Conservation (phyloP, 2,113 vertebrate species). For the Bubo scandiacus region DNA sequence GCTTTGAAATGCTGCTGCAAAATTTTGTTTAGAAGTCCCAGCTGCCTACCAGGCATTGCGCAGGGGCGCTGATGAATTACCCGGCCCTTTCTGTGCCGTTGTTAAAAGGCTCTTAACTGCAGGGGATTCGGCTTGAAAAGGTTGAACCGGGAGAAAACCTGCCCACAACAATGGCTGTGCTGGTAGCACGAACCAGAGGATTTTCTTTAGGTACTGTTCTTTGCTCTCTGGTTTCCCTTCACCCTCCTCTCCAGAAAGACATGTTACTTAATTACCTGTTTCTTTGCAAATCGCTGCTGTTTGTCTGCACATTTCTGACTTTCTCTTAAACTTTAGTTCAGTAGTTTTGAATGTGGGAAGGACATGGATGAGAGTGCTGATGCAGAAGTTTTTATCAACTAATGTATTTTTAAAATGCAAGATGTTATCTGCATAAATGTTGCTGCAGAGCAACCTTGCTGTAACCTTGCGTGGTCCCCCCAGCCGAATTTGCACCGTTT, state of each 20-base stretch:
- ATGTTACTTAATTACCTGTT: neutral
- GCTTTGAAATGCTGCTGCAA: neutral
- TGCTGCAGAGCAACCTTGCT: neutral
- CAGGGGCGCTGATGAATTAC: neutral
- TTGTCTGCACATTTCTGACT: neutral
- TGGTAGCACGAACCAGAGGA: neutral
- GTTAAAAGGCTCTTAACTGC: neutral
- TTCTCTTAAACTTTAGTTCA: neutral
- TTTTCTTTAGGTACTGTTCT: neutral
- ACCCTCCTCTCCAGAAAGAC: neutral
- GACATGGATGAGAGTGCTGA: neutral
- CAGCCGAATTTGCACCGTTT: neutral
- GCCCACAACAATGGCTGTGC: neutral
- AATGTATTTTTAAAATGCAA: neutral
- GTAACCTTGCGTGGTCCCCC: neutral
- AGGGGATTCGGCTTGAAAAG: neutral
- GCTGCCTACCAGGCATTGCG: neutral
- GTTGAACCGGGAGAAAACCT: neutral
- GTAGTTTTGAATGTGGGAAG: neutral
- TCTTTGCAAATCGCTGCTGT: neutral
- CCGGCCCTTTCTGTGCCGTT: neutral
- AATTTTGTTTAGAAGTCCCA: neutral
- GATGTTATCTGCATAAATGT: neutral
- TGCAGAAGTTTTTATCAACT: neutral
- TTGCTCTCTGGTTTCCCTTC: neutral